Evolutionary conservation across 2,113 vertebrate species (phyloP).

Genomic region (Cyphomyrus plagiostoma): DNA sequence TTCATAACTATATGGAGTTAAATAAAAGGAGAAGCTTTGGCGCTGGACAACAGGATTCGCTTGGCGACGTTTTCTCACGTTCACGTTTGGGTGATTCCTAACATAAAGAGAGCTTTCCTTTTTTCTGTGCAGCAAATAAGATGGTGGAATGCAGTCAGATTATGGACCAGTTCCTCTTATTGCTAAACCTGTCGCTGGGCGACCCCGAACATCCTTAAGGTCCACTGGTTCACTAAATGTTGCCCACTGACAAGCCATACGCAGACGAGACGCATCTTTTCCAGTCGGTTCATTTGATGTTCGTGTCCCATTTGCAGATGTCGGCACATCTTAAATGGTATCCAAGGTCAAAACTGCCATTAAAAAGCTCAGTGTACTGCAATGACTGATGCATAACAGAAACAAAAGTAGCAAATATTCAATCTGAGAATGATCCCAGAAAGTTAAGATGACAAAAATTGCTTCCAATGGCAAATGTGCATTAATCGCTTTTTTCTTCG

Average conservation of each 20-base stretch:
- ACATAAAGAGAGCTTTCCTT: slow-evolving; percentile 44
- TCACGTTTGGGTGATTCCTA: slow-evolving; percentile 62
- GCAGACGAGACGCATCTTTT: slow-evolving; percentile 31
- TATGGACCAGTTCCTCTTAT: slow-evolving; percentile 42
- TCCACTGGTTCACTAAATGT: slow-evolving; percentile 41
- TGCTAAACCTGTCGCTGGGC: slow-evolving; percentile 38
- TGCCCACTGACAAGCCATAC: slow-evolving; percentile 23
- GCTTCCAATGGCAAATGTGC: not conserved
- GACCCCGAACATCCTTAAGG: slow-evolving; percentile 35
- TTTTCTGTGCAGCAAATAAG: slow-evolving; percentile 42
- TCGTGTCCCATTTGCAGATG: slow-evolving; percentile 26
- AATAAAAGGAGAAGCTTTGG: slow-evolving; percentile 29
- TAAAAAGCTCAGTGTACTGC: not conserved
- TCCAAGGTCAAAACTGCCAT: not conserved
- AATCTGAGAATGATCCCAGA: not conserved
- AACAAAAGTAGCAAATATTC: not conserved
- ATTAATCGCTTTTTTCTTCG: not conserved
- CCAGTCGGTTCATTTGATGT: slow-evolving; percentile 50
- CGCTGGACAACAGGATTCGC: slow-evolving; percentile 38
- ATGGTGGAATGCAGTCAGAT: slow-evolving; percentile 48
- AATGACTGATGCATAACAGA: not conserved
- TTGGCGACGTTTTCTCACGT: slow-evolving; percentile 64
- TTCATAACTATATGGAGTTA: slow-evolving; percentile 40
- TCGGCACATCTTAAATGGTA: slow-evolving; percentile 22
- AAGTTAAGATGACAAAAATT: not conserved